Evolutionary conservation across 2,797 vertebrate genomes (phyloP), one percentile per base, ranked within the genome.

Genomic region (Anisognathus igniventris): DNA sequence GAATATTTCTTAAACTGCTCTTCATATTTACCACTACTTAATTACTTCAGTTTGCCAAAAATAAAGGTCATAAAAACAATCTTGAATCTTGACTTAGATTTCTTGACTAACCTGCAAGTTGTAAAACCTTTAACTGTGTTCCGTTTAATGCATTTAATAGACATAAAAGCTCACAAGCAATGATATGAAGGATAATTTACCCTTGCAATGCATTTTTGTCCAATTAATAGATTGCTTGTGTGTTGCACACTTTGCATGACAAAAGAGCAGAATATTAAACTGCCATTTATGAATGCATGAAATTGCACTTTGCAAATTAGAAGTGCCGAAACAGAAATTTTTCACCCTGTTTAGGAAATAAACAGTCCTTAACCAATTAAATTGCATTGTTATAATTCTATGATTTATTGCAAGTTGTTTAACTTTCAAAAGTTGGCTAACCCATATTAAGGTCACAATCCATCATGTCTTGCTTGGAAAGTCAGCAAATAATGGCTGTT

Each of bases 291-390:
- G 99, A 88, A 81, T 81, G 78, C 77, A 99, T 99, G 98, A 99
- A 99, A 99, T 99, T 98, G 99, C 98, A 99, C 99, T 99, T 99
- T 98, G 98, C 98, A 99, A 99, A 99, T 99, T 99, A 99, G 99
- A 99, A 99, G 98, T 99, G 98, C 98, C 98, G 98, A 99, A 99
- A 99, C 98, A 98, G 98, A 99, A 99, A 98, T 98, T 99, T 99
- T 98, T 98, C 97, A 98, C 97, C 98, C 98, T 98, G 98, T 98
- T 99, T 99, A 99, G 99, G 99, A 99, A 99, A 99, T 99, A 99
- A 99, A 99, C 99, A 99, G 99, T 99, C 98, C 99, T 99, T 99
- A 99, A 99, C 99, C 98, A 99, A 99, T 99, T 99, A 99, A 99
- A 99, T 98, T 95, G 97, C 98, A 99, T 99, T 99, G 99, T 99